A percentile compares a stretch with the other conserved stretches of the same genome.
Evolutionary conservation across 2,797 vertebrate species (phyloP).

Genomic region (Alouatta caraya): DNA sequence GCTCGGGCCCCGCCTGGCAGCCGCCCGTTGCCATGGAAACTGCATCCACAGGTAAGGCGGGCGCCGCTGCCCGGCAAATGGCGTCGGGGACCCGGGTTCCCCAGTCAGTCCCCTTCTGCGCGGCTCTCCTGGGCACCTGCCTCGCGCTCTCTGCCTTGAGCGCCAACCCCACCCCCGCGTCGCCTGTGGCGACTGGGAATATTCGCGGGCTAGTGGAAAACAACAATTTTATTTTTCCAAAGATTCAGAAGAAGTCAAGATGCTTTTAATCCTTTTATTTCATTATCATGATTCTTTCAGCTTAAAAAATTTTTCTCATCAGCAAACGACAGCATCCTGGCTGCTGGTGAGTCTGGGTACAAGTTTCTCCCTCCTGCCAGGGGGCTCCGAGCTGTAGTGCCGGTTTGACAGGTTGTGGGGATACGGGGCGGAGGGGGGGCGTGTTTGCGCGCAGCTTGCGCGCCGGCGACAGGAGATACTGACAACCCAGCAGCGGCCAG

Average conservation of each 20-base stretch:
- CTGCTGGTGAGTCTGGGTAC: not conserved
- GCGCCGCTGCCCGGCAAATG: conserved; percentile 74
- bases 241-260: not conserved
- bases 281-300: not conserved
- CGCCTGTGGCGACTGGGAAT: not conserved
- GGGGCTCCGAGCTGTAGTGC: not conserved
- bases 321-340: not conserved
- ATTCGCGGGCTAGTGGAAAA: not conserved
- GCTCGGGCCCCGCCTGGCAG: conserved; percentile 77
- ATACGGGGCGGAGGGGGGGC: not conserved
- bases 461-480: not conserved
- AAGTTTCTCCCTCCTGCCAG: conserved; percentile 54
- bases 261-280: not conserved
- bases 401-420: not conserved
- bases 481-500: not conserved
- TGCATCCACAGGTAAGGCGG: conserved; percentile 95
- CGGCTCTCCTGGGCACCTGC: not conserved
- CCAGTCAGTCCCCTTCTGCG: not conserved
- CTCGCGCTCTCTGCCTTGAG: not conserved
- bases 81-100: conserved; percentile 10
- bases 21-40: conserved; percentile 95
- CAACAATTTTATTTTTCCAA: not conserved
- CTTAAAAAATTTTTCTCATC: not conserved
- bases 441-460: conserved; percentile 34
- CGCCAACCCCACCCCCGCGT: not conserved